These are phyloP conservation scores for Alsophila aescularia DNA, from an alignment of 2,888 invertebrate species.

Conservation along the genomic window DNA sequence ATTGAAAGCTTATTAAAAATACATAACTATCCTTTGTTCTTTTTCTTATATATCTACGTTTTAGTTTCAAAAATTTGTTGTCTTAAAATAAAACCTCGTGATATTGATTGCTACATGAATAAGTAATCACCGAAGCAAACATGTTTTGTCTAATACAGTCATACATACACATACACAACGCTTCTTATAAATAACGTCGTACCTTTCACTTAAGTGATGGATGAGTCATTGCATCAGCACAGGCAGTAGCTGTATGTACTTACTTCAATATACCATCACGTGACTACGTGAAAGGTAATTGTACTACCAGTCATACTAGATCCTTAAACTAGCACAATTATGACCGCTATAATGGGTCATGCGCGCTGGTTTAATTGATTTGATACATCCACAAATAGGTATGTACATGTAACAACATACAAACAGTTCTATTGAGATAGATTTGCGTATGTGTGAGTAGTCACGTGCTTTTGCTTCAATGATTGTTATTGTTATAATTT, in stretches of 20 bases:
- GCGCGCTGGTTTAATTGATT: conserved; percentile 35
- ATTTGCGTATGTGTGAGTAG: conserved; percentile 11
- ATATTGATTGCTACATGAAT: not conserved
- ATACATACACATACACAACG: not conserved
- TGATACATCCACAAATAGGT: conserved; percentile 5
- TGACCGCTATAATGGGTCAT: conserved; percentile 36
- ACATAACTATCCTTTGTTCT: conserved; percentile 3
- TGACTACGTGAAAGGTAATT: conserved; percentile 60
- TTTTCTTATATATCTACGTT: conserved; percentile 9
- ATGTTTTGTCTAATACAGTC: conserved; percentile 3
- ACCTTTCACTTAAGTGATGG: conserved; percentile 45
- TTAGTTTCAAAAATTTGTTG: not conserved
- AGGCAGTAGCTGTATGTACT: conserved; percentile 6
- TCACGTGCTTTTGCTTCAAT: conserved; percentile 47
- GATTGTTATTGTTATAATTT: conserved; percentile 34
- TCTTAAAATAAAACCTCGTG: not conserved
- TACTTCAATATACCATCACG: conserved; percentile 50
- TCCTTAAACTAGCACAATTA: conserved; percentile 4
- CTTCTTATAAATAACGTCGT: conserved; percentile 8
- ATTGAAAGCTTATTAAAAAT: not conserved
- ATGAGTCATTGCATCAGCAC: conserved; percentile 6
- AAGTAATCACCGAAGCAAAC: not conserved
- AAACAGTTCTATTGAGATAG: conserved; percentile 12
- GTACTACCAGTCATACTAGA: conserved; percentile 12
- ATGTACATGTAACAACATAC: conserved; percentile 10